A percentile compares a stretch with the other conserved stretches of the same genome.
Conservation (phyloP, 2,888 invertebrate species). For the Latrodectus hesperus region DNA sequence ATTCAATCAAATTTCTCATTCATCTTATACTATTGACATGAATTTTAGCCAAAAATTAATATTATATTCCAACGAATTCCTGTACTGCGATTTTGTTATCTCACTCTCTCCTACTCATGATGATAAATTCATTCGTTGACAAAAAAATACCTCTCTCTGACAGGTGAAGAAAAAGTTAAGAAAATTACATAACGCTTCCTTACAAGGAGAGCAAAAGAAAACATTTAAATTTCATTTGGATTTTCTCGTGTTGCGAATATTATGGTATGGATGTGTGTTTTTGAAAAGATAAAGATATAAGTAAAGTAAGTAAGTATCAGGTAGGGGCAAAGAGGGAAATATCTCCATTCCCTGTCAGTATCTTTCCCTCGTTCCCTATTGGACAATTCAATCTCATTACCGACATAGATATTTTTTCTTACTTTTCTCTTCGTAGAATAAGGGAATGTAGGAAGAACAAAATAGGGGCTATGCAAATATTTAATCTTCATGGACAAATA, state of each 20-base stretch:
- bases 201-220: not conserved
- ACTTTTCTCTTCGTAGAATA: constrained; percentile 5
- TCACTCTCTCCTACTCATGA: no score
- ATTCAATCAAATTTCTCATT: no score
- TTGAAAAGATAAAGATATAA: constrained; percentile 19
- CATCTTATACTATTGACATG: no score
- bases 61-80: no score
- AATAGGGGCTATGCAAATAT: constrained; percentile 60
- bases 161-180: constrained; percentile 1
- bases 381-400: constrained; percentile 67
- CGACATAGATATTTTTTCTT: constrained; percentile 39
- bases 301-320: constrained; percentile 33
- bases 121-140: no score
- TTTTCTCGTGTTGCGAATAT: constrained; percentile 43
- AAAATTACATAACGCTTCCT: constrained; percentile 9
- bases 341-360: constrained; percentile 59
- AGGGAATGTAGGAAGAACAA: constrained; percentile 24
- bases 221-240: constrained; percentile 29
- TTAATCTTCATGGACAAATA: not conserved
- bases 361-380: constrained; percentile 50
- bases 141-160: not conserved
- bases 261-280: constrained; percentile 44
- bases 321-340: constrained; percentile 34
- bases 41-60: no score
- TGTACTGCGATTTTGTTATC: no score